A percentile compares a stretch with the other conserved stretches of the same genome.
Evolutionary conservation across 2,888 invertebrate species (phyloP).

Genomic region (Mechanitis messenoides): DNA sequence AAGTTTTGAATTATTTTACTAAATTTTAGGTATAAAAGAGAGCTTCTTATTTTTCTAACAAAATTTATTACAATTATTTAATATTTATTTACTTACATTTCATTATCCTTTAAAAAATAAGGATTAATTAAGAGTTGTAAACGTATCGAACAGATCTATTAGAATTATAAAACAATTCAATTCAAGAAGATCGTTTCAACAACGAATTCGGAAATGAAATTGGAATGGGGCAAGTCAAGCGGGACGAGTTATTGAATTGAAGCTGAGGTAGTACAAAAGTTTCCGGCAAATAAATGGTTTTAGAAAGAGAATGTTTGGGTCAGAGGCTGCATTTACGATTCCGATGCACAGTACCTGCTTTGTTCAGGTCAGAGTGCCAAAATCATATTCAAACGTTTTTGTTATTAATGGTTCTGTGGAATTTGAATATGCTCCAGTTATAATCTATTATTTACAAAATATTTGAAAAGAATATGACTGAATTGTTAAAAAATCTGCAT

Average conservation of each 20-base stretch:
- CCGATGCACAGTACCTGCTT: slow-evolving; percentile 18
- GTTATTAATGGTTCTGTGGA: no score
- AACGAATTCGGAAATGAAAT: slow-evolving; percentile 27
- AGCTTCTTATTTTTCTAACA: no score
- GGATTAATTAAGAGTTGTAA: slow-evolving; percentile 1
- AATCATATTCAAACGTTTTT: neutral
- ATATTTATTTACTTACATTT: neutral
- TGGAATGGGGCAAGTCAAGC: slow-evolving; percentile 25
- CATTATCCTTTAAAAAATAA: neutral
- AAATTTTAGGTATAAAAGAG: no score
- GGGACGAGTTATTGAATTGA: slow-evolving; percentile 32
- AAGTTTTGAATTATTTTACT: no score
- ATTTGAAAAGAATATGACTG: no score
- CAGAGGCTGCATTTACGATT: slow-evolving; percentile 33
- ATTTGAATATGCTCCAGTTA: no score
- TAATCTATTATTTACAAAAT: no score
- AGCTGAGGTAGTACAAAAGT: slow-evolving; percentile 30
- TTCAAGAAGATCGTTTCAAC: slow-evolving; percentile 18
- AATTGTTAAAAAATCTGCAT: no score
- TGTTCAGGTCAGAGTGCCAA: neutral
- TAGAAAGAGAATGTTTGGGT: slow-evolving; percentile 28
- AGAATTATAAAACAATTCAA: slow-evolving; percentile 25
- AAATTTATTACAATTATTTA: no score
- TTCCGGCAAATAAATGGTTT: slow-evolving; percentile 32
- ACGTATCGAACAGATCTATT: slow-evolving; percentile 16